Evolutionary conservation across 2,888 invertebrate genomes (phyloP).

Genomic region (Toxonevra muliebris): DNA sequence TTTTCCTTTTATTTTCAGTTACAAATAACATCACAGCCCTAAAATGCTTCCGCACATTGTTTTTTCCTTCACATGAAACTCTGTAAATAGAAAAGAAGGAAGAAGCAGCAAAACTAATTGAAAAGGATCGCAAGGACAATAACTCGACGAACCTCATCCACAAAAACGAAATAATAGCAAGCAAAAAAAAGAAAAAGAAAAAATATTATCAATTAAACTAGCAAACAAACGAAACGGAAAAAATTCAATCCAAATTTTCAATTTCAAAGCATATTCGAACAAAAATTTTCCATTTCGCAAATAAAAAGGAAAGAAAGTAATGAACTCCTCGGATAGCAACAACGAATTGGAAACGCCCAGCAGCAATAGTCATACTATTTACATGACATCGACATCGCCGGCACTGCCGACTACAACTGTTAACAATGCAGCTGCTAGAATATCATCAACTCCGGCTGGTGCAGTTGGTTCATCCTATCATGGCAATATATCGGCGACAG

Average conservation of each 20-base stretch:
- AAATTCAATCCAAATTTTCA: not conserved
- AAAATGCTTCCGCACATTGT: not conserved
- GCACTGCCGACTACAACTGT: not conserved
- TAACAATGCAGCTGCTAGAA: not conserved
- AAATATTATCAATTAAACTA: constrained; percentile 6
- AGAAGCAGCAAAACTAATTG: constrained; percentile 5
- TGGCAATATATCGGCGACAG: constrained; percentile 8
- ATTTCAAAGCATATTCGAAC: not conserved
- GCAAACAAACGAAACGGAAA: not conserved
- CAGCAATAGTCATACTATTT: constrained; percentile 17
- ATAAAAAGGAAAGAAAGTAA: constrained; percentile 9
- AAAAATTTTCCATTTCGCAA: not conserved
- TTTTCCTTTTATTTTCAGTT: not conserved
- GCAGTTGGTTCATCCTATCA: not conserved
- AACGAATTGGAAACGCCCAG: constrained; percentile 13
- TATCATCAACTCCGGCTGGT: too few species aligned
- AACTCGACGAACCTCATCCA: constrained; percentile 13
- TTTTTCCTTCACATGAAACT: not conserved
- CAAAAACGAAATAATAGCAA: constrained; percentile 1
- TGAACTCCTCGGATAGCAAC: constrained; percentile 24
- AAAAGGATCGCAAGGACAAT: constrained; percentile 23
- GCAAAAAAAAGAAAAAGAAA: not conserved
- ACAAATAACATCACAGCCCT: not conserved
- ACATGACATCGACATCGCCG: not conserved
- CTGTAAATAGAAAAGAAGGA: not conserved